These are phyloP conservation scores for Labeo rohita DNA, from an alignment of 2,113 vertebrate species.

Conservation along the genomic window DNA sequence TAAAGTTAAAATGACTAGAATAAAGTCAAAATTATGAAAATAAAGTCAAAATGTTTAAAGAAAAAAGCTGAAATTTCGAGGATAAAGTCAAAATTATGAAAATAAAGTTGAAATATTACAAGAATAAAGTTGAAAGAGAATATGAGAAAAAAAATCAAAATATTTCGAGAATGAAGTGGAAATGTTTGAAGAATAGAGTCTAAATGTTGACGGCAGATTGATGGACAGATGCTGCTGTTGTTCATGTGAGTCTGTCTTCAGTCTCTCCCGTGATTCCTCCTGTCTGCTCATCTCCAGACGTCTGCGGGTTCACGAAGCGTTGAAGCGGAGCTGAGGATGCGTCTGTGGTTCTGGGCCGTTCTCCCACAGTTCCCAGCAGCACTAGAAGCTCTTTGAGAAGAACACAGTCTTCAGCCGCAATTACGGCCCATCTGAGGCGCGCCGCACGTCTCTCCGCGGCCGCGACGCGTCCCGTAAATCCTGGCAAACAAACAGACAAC, in stretches of 20 bases:
- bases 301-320: neutral
- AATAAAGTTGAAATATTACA: too few relatives aligned
- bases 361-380: neutral
- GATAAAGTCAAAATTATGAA: too few relatives aligned
- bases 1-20: too few relatives aligned
- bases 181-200: too few relatives aligned
- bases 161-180: too few relatives aligned
- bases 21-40: too few relatives aligned
- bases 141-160: too few relatives aligned
- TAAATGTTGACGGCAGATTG: too few relatives aligned
- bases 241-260: neutral
- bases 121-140: too few relatives aligned
- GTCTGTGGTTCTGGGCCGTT: neutral
- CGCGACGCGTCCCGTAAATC: neutral
- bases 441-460: neutral
- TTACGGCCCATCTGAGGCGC: neutral
- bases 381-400: neutral
- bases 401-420: neutral
- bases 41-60: too few relatives aligned
- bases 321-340: neutral
- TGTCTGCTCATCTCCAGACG: neutral
- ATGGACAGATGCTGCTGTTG: neutral
- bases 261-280: neutral
- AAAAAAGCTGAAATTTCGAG: too few relatives aligned
- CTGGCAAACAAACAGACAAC: neutral